Evolutionary conservation across 92 coral and sea anemone genomes (phyloP), one percentile per base, ranked within the genome.

Genomic region (Epizoanthus fatuus): DNA sequence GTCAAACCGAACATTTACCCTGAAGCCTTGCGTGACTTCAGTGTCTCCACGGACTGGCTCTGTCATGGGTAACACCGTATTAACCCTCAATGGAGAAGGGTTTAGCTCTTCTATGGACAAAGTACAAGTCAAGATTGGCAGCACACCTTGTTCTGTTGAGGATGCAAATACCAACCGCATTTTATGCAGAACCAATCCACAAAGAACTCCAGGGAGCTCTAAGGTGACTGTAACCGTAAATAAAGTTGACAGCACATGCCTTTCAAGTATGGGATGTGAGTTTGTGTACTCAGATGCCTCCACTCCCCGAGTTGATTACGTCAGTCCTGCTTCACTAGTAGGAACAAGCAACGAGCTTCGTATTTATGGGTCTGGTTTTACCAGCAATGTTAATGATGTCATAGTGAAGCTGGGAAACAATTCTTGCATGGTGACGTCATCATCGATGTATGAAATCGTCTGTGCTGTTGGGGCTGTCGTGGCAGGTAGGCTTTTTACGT

Each of bases 41-140:
- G 55, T 93, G 45, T 73, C 86, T 1, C 97, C 95, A 15, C 51
- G 55, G 81, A 83, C 83, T 1, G 98, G 98, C 7, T 95, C 98
- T 0, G 25, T 86, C 44, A 88, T 91, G 69, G 98, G 98, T 0
- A 91, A 95, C 12, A 86, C 96, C 1, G 49, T 75, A 17, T 39
- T 91, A 0, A 86, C 92, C 25, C 70, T 95, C 58, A 88, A 7
- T 13, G 98, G 98, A 7, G 84, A 87, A 39, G 98, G 98, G 8
- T 95, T 95, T 59, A 53, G 86, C 52, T 52, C 79, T 22, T 60
- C 65, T 29, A 25, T 65, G 32, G 85, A 72, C 4, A 51, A 14
- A 0, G 68, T 62, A 63, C 37, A 13, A 16, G 91, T 93, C 20
- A 66, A 10, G 38, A 90, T 93, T 6, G 95, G 91, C 9, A 81